Base-by-base conservation (phyloP, 2,888 invertebrate species). In the Falcaria lacertinaria region DNA sequence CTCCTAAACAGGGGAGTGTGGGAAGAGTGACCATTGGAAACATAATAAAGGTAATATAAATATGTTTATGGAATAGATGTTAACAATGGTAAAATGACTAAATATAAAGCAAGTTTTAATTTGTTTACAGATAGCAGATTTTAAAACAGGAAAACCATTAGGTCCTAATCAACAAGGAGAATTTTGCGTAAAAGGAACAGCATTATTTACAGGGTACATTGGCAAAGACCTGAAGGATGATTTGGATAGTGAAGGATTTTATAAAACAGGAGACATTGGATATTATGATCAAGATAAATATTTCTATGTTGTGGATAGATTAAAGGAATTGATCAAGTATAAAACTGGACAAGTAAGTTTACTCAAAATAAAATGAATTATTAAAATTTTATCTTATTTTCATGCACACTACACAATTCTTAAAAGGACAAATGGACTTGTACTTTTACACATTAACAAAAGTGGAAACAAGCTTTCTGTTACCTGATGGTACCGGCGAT, bases 321-420 rank as follows among this genome's bases (percentile, higher is more conserved):
- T 83, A 14, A 85, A 85, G 42, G 84, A 85, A 52, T 66, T 84
- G 4, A 83, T 85, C 11, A 84, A 85, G 54, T 84, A 81, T 42
- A 83, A 83, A 17, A 69, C 75, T 32, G 74, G 78, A 55, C 83
- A 84, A 58, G 83, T 81, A 48, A 66, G 64, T 58, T n/a, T n/a
- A n/a, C n/a, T n/a, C n/a, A n/a, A n/a, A n/a, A n/a, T n/a, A n/a
- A n/a, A n/a, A n/a, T n/a, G n/a, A n/a, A n/a, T 5, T 13, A 33
- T 33, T 13, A 33, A 5, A 13, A 5, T 5, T 13, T 33, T 5
- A 5, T 13, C n/a, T 33, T 33, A 13, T 13, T 13, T 33, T 32
- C 13, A n/a, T n/a, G n/a, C n/a, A n/a, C n/a, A n/a, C n/a, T n/a
- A n/a, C n/a, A n/a, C n/a, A n/a, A n/a, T n/a, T n/a, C n/a, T n/a